Percentiles rank a stretch among this genome's conserved stretches.
Conservation (phyloP, 2,797 vertebrate species). For the Falco cherrug region DNA sequence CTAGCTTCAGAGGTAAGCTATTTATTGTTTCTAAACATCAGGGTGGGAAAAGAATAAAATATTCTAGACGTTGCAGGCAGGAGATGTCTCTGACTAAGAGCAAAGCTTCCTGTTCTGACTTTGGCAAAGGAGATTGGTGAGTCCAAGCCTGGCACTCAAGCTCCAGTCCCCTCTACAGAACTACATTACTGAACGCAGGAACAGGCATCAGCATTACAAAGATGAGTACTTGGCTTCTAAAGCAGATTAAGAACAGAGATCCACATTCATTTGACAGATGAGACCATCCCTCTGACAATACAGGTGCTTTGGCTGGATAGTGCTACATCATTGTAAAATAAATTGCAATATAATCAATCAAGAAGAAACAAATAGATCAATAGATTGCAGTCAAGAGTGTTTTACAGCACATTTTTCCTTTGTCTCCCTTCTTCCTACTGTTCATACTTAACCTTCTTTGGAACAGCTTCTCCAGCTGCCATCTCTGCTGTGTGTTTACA, state of each 20-base stretch:
- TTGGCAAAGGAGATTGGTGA: fast-evolving
- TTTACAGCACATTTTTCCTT: background rate
- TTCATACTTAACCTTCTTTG: background rate
- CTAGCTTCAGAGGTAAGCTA: background rate
- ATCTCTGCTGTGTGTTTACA: background rate
- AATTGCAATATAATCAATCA: background rate
- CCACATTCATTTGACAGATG: background rate
- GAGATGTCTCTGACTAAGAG: background rate
- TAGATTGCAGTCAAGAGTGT: background rate
- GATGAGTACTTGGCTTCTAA: background rate
- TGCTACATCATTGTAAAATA: background rate
- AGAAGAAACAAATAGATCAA: background rate
- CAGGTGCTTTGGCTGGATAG: background rate
- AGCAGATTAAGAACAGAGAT: background rate
- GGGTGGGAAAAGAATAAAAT: background rate
- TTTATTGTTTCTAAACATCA: background rate
- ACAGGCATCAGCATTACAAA: background rate
- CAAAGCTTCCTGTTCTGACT: background rate
- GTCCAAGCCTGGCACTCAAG: background rate
- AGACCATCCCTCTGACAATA: background rate
- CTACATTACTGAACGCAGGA: fast-evolving
- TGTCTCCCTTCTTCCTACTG: background rate
- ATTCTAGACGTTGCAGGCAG: background rate
- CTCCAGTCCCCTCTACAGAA: background rate
- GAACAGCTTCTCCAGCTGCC: background rate